A percentile compares a stretch with the other conserved stretches of the same genome.
phyloP scores from a whole-genome alignment of 1,140 invertebrate genomes.

The Steinernema khuongi region DNA sequence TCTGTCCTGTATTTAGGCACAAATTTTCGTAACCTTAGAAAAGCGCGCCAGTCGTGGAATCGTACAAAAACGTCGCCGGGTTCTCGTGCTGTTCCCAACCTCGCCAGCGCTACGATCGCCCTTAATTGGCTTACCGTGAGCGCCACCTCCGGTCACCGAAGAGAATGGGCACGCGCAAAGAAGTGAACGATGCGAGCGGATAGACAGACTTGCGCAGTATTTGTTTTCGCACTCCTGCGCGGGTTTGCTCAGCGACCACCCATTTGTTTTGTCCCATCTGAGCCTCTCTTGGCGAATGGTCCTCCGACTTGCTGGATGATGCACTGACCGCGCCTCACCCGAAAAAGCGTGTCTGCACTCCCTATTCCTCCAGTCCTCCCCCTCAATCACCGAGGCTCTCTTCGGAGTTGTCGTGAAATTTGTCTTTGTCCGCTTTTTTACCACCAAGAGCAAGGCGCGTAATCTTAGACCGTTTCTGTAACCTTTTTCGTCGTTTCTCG shows the following conservation, averaged over 20 bases:
- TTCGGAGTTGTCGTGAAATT: not conserved
- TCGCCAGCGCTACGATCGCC: not conserved
- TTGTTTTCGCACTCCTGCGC: conserved; percentile 11
- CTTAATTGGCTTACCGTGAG: conserved; percentile 16
- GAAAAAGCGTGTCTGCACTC: not conserved
- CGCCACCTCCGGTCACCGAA: not conserved
- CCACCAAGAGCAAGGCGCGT: not conserved
- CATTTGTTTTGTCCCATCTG: conserved; percentile 3
- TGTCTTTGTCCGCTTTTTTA: not conserved
- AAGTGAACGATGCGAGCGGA: conserved; percentile 1
- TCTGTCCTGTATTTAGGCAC: not conserved
- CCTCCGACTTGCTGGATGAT: no score
- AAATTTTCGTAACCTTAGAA: not conserved
- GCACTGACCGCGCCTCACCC: not conserved
- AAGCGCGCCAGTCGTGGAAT: not conserved
- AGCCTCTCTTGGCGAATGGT: not conserved
- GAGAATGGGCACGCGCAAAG: conserved; percentile 10
- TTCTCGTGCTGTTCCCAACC: not conserved
- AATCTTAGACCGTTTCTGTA: not conserved
- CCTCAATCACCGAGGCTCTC: not conserved
- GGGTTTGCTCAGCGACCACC: conserved; percentile 14
- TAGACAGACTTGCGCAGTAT: conserved; percentile 3
- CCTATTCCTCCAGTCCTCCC: not conserved
- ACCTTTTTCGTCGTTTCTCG: not conserved
- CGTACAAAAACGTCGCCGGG: not conserved